phyloP scores from a whole-genome alignment of 2,888 invertebrate species.

The Pristionchus japonicus region DNA sequence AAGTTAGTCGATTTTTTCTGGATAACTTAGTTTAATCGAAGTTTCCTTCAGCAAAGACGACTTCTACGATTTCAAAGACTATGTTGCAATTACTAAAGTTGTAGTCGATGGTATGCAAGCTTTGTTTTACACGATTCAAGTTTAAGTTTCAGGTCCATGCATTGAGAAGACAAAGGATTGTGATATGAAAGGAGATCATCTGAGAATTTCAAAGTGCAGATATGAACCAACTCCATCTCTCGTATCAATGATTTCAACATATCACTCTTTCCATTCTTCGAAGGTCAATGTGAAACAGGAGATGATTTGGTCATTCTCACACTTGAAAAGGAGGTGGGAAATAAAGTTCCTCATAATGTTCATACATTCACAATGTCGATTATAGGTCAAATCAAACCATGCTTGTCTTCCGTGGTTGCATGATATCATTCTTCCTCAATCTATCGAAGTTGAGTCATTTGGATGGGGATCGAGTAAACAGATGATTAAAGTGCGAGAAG shows the following conservation, averaged over 20 bases:
- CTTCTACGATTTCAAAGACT: neutral
- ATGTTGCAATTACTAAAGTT: neutral
- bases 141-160: neutral
- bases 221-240: too few relatives aligned
- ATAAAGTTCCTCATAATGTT: too few relatives aligned
- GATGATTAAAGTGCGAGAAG: neutral
- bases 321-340: neutral
- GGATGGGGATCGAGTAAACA: neutral
- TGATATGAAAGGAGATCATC: neutral
- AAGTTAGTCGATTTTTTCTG: too few relatives aligned
- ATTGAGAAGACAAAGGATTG: neutral
- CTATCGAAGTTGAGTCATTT: neutral
- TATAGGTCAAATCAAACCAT: neutral
- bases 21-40: too few relatives aligned
- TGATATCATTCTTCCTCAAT: neutral
- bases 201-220: neutral
- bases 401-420: slow-evolving; percentile 21
- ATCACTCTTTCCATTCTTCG: slow-evolving; percentile 6
- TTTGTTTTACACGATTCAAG: too few relatives aligned
- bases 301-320: neutral
- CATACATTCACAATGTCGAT: too few relatives aligned
- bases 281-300: neutral
- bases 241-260: neutral
- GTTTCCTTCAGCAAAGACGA: too few relatives aligned
- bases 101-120: neutral